phyloP scores from a whole-genome alignment of 92 coral and sea anemone species.

The Actinostola sp. region DNA sequence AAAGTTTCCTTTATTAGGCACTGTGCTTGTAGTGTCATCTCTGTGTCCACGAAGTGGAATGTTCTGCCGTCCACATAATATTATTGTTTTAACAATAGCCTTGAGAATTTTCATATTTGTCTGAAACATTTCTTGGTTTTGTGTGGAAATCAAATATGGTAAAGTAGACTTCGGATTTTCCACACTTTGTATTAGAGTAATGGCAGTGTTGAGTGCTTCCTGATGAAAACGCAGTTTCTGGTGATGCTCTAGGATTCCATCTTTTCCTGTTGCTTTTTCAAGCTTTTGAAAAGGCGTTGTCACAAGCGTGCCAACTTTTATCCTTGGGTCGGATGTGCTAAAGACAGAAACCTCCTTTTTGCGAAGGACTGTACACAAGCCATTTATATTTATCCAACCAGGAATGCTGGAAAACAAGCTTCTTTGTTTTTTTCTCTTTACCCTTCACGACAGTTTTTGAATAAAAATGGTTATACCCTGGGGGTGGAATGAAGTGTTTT shows the following conservation, averaged over 20 bases:
- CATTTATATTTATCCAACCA: slow-evolving; percentile 55
- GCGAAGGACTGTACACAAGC: slow-evolving; percentile 55
- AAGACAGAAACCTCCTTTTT: slow-evolving; percentile 51
- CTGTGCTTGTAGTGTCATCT: slow-evolving; percentile 57
- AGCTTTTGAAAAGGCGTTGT: slow-evolving; percentile 55
- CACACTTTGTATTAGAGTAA: slow-evolving; percentile 36
- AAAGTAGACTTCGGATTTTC: slow-evolving; percentile 48
- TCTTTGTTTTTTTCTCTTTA: slow-evolving; percentile 38
- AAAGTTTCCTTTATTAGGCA: slow-evolving; percentile 59
- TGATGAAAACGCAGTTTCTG: slow-evolving; percentile 48
- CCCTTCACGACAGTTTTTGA: background rate
- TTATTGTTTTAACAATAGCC: slow-evolving; percentile 47
- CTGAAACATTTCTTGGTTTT: slow-evolving; percentile 49
- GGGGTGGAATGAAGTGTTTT: slow-evolving; percentile 42
- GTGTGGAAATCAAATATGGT: slow-evolving; percentile 41
- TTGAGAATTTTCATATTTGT: slow-evolving; percentile 36
- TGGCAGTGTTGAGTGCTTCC: slow-evolving; percentile 52
- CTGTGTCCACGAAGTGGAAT: slow-evolving; percentile 63
- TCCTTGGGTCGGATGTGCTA: slow-evolving; percentile 27
- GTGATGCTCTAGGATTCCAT: slow-evolving; percentile 48
- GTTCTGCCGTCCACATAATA: slow-evolving; percentile 50
- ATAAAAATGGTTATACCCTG: slow-evolving; percentile 21
- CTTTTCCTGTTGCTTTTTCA: slow-evolving; percentile 43
- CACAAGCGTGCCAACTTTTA: slow-evolving; percentile 37
- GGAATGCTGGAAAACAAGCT: slow-evolving; percentile 41